Base-by-base conservation (phyloP, 2,797 vertebrate genomes). In the Phalloptychus januarius region DNA sequence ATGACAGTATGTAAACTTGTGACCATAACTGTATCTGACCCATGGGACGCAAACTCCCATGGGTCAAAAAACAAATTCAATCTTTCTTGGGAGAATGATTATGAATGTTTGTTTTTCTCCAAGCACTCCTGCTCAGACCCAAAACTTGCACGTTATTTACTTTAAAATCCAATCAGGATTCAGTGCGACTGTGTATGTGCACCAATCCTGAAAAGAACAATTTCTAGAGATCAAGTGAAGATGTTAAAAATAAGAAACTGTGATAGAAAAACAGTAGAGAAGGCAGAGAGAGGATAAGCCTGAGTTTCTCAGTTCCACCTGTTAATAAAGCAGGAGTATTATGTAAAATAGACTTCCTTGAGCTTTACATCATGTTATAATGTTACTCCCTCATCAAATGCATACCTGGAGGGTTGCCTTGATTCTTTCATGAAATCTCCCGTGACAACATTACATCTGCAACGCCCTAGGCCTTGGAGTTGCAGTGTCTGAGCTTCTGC, bases 291-390 rank as follows among this genome's bases (percentile, higher is more conserved):
- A 76, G 48, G 61, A 61, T 76, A 12, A 58, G 18, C 48, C 3
- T 75, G 63, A 70, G 36, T 25, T 18, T 8, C 44, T 70, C n/a
- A 10, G 20, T 71, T 72, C 77, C 86, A 82, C 83, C 79, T 78
- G 83, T n/a, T n/a, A n/a, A n/a, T 23, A 50, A 50, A 50, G 20
- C 48, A 50, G 48, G 48, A 23, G 48, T 7, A 50, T 23, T 23
- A 3, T 8, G 48, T 50, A 8, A 8, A 50, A 50, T 8, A 50
- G 18, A 8, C 48, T 7, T 23, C 20, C 23, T 50, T 50, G 48
- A 52, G 23, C 20, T 52, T 52, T 52, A 52, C 7, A 10, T 52
- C 1, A 52, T 52, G 48, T 52, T 25, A 10, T 52, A 25, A 52
- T 52, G 48, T 1, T 3, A 25, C 25, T 52, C 48, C 20, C 48